A percentile compares a stretch with the other conserved stretches of the same genome.
These are phyloP conservation scores for Fragum sueziense DNA, from an alignment of 2,888 invertebrate genomes.

Conservation along the genomic window DNA sequence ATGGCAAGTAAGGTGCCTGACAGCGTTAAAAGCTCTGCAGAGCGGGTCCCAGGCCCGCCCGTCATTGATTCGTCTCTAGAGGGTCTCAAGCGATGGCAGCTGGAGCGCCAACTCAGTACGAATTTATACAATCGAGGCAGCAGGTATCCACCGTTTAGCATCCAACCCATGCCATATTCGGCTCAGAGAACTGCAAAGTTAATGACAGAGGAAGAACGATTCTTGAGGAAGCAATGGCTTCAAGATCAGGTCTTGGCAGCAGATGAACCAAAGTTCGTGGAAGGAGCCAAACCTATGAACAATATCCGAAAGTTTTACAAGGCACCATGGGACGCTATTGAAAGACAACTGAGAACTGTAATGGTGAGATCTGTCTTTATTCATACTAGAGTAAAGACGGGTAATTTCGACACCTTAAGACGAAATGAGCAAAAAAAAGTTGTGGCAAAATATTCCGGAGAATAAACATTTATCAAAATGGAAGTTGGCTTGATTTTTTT, in stretches of 20 bases:
- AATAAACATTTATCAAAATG: no score
- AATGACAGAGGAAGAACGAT: conserved; percentile 79
- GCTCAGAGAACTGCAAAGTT: conserved; percentile 70
- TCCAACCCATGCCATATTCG: conserved; percentile 77
- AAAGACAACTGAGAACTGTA: not conserved
- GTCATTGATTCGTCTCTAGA: conserved; percentile 46
- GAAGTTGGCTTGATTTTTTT: no score
- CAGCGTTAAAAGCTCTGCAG: not conserved
- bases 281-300: conserved; percentile 66
- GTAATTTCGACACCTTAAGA: no score
- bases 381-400: no score
- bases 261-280: conserved; percentile 74
- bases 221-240: conserved; percentile 78
- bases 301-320: conserved; percentile 7
- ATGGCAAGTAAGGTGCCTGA: conserved; percentile 39
- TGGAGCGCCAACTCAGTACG: conserved; percentile 57
- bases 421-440: no score
- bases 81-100: conserved; percentile 69
- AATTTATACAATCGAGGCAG: conserved; percentile 69
- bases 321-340: conserved; percentile 3
- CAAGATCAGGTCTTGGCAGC: conserved; percentile 77
- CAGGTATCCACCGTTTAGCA: conserved; percentile 76
- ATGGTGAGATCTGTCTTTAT: no score
- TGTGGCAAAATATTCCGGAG: no score
- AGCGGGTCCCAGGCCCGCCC: conserved; percentile 26